Conservation (phyloP, 2,888 invertebrate genomes). For the Corbicula japonica region DNA sequence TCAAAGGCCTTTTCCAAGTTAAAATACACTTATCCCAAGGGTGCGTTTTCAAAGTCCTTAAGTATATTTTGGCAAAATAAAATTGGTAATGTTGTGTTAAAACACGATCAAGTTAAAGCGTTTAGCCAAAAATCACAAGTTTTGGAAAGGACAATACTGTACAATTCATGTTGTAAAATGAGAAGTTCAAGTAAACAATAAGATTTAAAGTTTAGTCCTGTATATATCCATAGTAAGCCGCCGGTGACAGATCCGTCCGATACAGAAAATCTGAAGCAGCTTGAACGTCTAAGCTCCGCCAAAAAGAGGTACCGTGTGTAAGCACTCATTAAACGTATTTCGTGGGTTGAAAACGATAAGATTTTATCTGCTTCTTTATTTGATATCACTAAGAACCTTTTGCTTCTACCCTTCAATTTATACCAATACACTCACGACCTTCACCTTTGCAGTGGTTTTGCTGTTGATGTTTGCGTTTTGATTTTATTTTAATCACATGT, state of each 20-base stretch:
- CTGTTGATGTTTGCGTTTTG: background rate
- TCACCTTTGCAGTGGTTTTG: background rate
- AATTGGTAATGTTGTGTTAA: no score
- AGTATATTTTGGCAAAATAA: no score
- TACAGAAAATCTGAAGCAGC: background rate
- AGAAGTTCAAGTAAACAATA: background rate
- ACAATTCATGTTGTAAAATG: background rate
- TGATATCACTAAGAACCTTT: background rate
- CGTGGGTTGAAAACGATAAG: background rate
- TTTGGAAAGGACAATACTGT: no score
- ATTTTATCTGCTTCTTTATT: background rate
- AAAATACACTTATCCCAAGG: no score
- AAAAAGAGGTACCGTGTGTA: constrained; percentile 13
- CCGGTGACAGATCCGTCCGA: background rate
- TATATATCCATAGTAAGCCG: background rate
- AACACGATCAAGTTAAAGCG: no score
- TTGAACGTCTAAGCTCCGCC: constrained; percentile 20
- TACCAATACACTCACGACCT: background rate
- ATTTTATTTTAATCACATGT: no score
- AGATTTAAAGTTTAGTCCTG: background rate
- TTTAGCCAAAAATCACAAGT: no score
- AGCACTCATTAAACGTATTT: background rate
- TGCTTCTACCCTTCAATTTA: background rate
- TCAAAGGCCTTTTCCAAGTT: no score
- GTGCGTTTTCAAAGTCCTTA: no score